Base-by-base conservation (phyloP, 2,888 invertebrate species). In the Lasioglossum morio region DNA sequence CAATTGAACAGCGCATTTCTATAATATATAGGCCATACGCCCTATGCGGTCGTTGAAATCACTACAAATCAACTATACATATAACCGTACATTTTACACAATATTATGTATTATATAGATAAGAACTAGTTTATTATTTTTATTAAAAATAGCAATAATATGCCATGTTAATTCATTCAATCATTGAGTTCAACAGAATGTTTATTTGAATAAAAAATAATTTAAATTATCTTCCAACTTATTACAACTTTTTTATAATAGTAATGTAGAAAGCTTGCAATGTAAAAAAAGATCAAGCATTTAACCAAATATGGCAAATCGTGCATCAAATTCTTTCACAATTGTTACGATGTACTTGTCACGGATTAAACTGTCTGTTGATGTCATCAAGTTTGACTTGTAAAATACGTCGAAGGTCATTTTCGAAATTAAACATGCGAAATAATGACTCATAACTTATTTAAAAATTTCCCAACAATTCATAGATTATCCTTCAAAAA, bases 311-410 rank as follows among this genome's bases (percentile, higher is more conserved):
- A 40, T n/a, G 10, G 5, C 5, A n/a, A n/a, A 70, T 84, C 57
- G 5, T 43, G 14, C 34, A 48, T 53, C 34, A 60, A 27, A 43
- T 40, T 77, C 27, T 12, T 72, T 43, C 10, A n/a, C 19, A 27
- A n/a, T n/a, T 72, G 40, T n/a, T n/a, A n/a, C n/a, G n/a, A n/a
- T n/a, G n/a, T n/a, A n/a, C n/a, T n/a, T n/a, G n/a, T 40, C 80
- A 74, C 23, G 60, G 37, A 79, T 83, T 72, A 57, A 84, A 85
- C 40, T 74, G 69, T 69, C 48, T 53, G 14, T 23, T 63, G 23
- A 77, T 79, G 8, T 34, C 23, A 57, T 48, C 63, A 77, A 76
- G 57, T 23, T 73, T 48, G 46, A 72, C 23, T 57, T 10, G 76
- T 77, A 40, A 77, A 72, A 30, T 74, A 14, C 19, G 14, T 16